Evolutionary conservation across 2,888 invertebrate genomes (phyloP), one percentile per base, ranked within the genome.

Genomic region (Synergus laeviventris): DNA sequence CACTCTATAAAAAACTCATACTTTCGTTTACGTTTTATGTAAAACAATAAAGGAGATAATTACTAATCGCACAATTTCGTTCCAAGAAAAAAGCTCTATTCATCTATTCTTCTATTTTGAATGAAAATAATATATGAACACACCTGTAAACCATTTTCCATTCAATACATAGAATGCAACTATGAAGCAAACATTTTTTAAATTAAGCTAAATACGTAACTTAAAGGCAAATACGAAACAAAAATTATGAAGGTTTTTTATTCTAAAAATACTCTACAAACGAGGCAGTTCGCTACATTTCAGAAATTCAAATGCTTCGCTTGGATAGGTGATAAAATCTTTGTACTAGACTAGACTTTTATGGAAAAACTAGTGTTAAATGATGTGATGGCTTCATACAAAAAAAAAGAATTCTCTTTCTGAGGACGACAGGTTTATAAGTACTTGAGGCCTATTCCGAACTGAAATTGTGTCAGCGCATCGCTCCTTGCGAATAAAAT

Each of bases 361-460:
- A 21, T 14, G 16, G 31, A 4, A 36, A 36, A 49, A 70, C 31
- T 45, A 70, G 24, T 70, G 16, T 24, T 24, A 45, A 66, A 45
- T 70, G 16, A 31, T 39, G 7, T 38, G 39, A 39, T 38, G 39
- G 9, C 66, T 31, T 56, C 21, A 70, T 42, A 31, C 70, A 70
- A 31, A 70, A 70, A 49, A 5, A 70, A 36, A 24, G 24, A 42
- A 45, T 49, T 9, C 66, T 70, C 24, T 49, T 49, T 70, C 31
- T n/a, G n/a, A 31, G 5, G 24, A 24, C 5, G 31, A 45, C 1
- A 21, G 16, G 4, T 86, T 92, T 93, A 96, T 83, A 97, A 92
- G 91, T 97, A 97, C 86, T 95, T 94, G 74, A 96, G 93, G 42
- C 97, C 97, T 83, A 97, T 94, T 49, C 97, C 97, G 88, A 97